phyloP scores from a whole-genome alignment of 2,113 vertebrate species.

The Oxygymnocypris stewartii region DNA sequence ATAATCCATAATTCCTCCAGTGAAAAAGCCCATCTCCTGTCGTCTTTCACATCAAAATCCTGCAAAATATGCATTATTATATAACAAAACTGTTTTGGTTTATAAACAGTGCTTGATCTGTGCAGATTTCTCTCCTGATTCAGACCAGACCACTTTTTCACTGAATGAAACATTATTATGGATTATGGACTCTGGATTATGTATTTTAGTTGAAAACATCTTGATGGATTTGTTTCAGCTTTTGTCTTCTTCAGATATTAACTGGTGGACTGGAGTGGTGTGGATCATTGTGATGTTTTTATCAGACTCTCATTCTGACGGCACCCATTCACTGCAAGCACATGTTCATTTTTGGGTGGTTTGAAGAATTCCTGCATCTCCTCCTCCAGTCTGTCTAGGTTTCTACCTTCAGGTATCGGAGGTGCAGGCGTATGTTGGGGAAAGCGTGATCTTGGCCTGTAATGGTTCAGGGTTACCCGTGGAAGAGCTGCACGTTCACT shows the following conservation, averaged over 20 bases:
- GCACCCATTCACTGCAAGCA: background rate
- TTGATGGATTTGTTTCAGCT: background rate
- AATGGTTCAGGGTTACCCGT: background rate
- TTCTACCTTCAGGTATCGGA: background rate
- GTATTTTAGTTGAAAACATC: no score
- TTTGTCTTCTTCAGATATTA: background rate
- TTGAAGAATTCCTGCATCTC: background rate
- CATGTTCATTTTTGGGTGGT: background rate
- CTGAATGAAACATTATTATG: background rate
- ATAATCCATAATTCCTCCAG: no score
- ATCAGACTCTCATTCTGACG: background rate
- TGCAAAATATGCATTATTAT: background rate
- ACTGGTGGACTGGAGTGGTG: background rate
- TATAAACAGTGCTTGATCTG: no score
- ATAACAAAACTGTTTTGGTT: no score
- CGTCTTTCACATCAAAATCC: no score
- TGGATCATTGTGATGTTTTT: background rate
- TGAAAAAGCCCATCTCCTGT: no score
- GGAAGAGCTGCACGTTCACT: conserved; percentile 8
- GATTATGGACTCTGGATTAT: background rate
- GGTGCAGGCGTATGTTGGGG: conserved; percentile 1
- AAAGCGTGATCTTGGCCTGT: conserved; percentile 40
- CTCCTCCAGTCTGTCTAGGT: conserved; percentile 2
- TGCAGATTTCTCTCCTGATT: no score
- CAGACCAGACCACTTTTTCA: no score